Evolutionary conservation across 2,797 vertebrate genomes (phyloP).

Genomic region (Hybognathus amarus): DNA sequence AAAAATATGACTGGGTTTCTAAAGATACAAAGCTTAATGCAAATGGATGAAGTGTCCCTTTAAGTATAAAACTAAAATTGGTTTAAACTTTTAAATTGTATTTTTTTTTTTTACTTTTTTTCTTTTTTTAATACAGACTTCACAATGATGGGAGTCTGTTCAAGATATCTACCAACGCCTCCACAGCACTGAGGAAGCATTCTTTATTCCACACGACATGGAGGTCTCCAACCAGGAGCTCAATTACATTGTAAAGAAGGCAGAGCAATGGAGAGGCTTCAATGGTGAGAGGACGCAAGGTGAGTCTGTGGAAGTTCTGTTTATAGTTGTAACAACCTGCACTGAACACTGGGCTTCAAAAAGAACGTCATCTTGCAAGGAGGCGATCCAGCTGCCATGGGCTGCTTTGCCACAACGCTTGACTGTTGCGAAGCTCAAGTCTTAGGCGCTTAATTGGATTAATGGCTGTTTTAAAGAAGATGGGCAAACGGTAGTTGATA

Average conservation of each 20-base stretch:
- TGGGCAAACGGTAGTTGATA: constrained; percentile 54
- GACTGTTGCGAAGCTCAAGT: constrained; percentile 49
- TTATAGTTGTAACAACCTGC: constrained; percentile 1
- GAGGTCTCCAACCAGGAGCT: constrained; percentile 94
- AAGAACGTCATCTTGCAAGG: background rate
- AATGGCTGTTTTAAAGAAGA: constrained; percentile 64
- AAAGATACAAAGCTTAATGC: too few relatives aligned
- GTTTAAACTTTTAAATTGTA: too few relatives aligned
- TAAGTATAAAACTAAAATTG: background rate
- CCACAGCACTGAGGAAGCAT: constrained; percentile 80
- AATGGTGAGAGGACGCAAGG: constrained; percentile 90
- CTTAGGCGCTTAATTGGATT: constrained; percentile 57
- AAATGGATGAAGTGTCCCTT: too few relatives aligned
- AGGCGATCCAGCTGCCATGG: constrained; percentile 11
- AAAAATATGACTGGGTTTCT: too few relatives aligned
- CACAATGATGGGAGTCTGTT: constrained; percentile 84
- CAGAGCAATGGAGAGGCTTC: constrained; percentile 91
- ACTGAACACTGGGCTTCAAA: background rate
- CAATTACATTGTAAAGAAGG: constrained; percentile 88
- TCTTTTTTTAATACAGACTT: constrained; percentile 72
- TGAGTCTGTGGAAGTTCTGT: constrained; percentile 67
- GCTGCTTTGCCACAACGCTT: constrained; percentile 8
- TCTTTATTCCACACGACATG: constrained; percentile 87
- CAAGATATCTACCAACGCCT: constrained; percentile 84
- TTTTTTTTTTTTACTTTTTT: background rate